These are phyloP conservation scores for Trididemnum miniatum DNA, from an alignment of 23 tunicate species.

Conservation along the genomic window DNA sequence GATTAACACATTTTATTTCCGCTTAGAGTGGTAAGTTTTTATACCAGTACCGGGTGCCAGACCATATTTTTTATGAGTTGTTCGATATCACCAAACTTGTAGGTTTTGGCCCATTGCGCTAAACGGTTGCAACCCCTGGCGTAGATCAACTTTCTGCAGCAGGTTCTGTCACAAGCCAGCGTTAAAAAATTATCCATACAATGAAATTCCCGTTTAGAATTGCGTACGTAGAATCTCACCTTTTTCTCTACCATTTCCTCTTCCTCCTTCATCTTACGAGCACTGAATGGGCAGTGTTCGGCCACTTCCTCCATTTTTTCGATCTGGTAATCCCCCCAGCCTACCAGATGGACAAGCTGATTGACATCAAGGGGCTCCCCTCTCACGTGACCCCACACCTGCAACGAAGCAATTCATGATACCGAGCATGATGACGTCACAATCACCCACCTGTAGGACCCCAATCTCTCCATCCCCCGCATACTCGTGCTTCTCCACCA, in stretches of 20 bases:
- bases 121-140: too few species aligned
- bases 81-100: too few species aligned
- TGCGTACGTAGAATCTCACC: too few species aligned
- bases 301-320: slow-evolving; percentile 56
- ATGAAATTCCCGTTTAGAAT: too few species aligned
- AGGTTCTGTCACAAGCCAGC: too few species aligned
- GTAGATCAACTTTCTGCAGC: too few species aligned
- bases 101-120: too few species aligned
- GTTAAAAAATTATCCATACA: too few species aligned
- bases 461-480: slow-evolving; percentile 39
- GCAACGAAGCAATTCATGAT: not conserved
- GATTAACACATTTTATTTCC: too few species aligned
- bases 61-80: too few species aligned
- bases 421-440: not conserved
- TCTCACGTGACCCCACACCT: slow-evolving; percentile 83
- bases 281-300: slow-evolving; percentile 61
- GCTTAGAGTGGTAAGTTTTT: too few species aligned
- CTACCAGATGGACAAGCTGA: slow-evolving; percentile 77
- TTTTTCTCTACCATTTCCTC: slow-evolving; percentile 5
- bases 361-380: slow-evolving; percentile 72
- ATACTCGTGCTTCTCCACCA: slow-evolving; percentile 63
- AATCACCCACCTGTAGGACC: slow-evolving; percentile 23
- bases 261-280: not conserved
- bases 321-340: slow-evolving; percentile 92
- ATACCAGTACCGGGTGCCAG: too few species aligned